Conservation (phyloP, 2,113 vertebrate species). For the Nyctibius bracteatus region DNA sequence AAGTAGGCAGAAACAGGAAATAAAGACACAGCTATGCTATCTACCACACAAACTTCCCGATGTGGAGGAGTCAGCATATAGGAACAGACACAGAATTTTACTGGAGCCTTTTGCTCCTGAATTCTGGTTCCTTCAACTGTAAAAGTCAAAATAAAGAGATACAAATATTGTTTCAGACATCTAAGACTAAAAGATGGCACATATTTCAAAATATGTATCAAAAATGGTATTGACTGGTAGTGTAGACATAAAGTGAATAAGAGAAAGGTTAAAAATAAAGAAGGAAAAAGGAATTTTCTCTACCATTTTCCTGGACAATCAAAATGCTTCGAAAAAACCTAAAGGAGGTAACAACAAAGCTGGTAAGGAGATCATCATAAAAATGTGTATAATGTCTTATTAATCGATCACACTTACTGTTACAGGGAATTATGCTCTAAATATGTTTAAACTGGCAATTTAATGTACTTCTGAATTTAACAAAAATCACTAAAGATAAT, state of each 20-base stretch:
- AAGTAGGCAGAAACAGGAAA: not conserved
- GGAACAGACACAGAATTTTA: not conserved
- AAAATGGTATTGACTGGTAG: not conserved
- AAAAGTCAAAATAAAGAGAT: not conserved
- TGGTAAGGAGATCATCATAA: not conserved
- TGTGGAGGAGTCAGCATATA: not conserved
- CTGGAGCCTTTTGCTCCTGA: not conserved
- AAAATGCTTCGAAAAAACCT: not conserved
- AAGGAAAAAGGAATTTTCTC: not conserved
- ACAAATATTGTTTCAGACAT: not conserved
- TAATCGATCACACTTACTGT: not conserved
- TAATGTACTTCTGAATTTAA: not conserved
- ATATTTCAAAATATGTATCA: not conserved
- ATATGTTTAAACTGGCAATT: not conserved
- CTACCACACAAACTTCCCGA: not conserved
- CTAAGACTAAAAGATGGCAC: not conserved
- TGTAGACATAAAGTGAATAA: not conserved
- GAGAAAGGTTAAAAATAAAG: not conserved
- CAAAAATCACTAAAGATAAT: not conserved
- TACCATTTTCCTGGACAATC: not conserved
- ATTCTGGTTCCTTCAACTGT: not conserved
- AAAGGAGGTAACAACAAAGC: not conserved
- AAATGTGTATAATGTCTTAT: not conserved
- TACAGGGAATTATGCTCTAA: not conserved
- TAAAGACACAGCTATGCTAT: not conserved